A percentile compares a stretch with the other conserved stretches of the same genome.
phyloP scores from a whole-genome alignment of 1,140 invertebrate genomes.

The Delia radicum region DNA sequence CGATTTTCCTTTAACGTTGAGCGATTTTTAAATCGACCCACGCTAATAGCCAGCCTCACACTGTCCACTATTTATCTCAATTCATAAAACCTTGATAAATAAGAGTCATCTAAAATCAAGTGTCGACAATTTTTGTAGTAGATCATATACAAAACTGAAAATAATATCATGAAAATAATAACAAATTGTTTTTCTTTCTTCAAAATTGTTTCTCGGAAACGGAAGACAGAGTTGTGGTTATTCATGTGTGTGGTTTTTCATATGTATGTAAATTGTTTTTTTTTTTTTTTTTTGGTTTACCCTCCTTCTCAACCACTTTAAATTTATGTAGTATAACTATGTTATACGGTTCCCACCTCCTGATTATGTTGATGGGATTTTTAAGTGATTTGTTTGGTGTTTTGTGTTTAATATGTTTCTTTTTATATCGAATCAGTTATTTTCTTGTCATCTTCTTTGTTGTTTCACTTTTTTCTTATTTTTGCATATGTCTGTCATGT shows the following conservation, averaged over 20 bases:
- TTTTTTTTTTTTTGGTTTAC: no score
- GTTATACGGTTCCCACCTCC: background rate
- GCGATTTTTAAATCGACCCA: no score
- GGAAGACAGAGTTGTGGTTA: background rate
- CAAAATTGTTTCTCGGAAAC: background rate
- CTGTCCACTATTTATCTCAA: no score
- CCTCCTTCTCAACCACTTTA: background rate
- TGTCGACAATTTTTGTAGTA: no score
- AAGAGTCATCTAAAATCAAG: no score
- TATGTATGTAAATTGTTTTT: no score
- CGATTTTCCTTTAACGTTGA: no score
- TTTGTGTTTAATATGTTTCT: background rate
- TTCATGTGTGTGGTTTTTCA: background rate
- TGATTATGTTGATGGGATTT: constrained; percentile 9
- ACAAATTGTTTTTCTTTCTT: background rate
- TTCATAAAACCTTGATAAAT: no score
- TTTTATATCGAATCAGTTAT: background rate
- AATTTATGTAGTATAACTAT: background rate
- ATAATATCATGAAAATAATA: background rate
- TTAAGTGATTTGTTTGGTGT: constrained; percentile 5
- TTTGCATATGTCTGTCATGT: background rate
- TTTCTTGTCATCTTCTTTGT: background rate
- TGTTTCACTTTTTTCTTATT: background rate
- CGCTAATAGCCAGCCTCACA: no score
- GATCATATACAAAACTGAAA: background rate